These are phyloP conservation scores for Troides aeacus DNA, from an alignment of 2,888 invertebrate genomes.

Conservation along the genomic window DNA sequence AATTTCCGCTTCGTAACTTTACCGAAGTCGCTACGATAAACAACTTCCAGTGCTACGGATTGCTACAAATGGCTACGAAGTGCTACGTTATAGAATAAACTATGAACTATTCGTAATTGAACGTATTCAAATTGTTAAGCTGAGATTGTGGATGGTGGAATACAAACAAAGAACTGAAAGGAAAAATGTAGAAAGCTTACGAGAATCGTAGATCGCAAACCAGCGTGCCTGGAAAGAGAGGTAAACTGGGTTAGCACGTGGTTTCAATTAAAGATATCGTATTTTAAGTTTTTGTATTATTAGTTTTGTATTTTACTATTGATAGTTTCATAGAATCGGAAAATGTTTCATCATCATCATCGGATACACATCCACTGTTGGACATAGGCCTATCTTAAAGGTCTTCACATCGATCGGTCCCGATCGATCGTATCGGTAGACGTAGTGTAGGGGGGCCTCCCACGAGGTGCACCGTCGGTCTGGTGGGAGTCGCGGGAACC, in stretches of 20 bases:
- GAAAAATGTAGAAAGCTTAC: conserved; percentile 24
- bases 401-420: too few species aligned
- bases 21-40: conserved; percentile 11
- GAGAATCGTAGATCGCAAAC: conserved; percentile 10
- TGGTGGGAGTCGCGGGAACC: too few species aligned
- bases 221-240: conserved; percentile 14
- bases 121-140: conserved; percentile 7
- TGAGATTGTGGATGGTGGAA: conserved; percentile 6
- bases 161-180: conserved; percentile 10
- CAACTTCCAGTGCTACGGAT: background rate
- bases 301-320: too few species aligned
- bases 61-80: conserved; percentile 8
- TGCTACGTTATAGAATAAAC: conserved; percentile 13
- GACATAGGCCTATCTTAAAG: too few species aligned
- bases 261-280: background rate
- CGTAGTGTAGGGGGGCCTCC: too few species aligned
- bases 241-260: conserved; percentile 17
- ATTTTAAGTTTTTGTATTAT: too few species aligned
- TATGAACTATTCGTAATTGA: conserved; percentile 13
- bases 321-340: too few species aligned
- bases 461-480: too few species aligned
- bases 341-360: too few species aligned
- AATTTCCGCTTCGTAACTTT: conserved; percentile 4
- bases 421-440: too few species aligned
- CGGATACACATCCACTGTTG: too few species aligned